These are phyloP conservation scores for Acleris holmiana DNA, from an alignment of 2,888 invertebrate genomes.

Conservation along the genomic window DNA sequence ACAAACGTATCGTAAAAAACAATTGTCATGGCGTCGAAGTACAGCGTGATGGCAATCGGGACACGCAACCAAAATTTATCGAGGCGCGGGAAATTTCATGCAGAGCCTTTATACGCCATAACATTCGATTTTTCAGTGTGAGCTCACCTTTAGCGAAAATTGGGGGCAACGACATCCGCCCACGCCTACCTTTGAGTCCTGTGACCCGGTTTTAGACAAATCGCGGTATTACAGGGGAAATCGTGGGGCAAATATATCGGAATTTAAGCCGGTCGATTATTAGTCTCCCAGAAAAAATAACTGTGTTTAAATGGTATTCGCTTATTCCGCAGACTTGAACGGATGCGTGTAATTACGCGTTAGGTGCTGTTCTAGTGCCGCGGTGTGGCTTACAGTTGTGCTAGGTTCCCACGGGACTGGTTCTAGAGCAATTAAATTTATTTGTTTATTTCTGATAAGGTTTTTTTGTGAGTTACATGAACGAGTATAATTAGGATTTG, in stretches of 20 bases:
- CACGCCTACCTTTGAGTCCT: slow-evolving; percentile 27
- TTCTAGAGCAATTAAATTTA: background rate
- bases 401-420: background rate
- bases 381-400: background rate
- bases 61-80: slow-evolving; percentile 30
- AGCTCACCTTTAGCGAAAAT: slow-evolving; percentile 35
- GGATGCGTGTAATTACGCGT: slow-evolving; percentile 5
- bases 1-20: slow-evolving; percentile 37
- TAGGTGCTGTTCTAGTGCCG: background rate
- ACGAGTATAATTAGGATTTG: no score
- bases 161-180: slow-evolving; percentile 32
- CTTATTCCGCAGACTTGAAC: background rate
- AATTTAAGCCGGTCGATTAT: slow-evolving; percentile 2
- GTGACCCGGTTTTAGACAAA: slow-evolving; percentile 33
- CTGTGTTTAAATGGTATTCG: background rate
- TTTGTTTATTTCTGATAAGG: background rate
- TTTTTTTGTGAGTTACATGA: no score
- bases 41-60: slow-evolving; percentile 22
- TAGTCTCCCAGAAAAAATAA: no score
- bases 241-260: slow-evolving; percentile 22
- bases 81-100: slow-evolving; percentile 33
- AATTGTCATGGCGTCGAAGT: slow-evolving; percentile 38
- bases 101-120: slow-evolving; percentile 29
- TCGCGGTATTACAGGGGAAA: slow-evolving; percentile 23
- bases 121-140: slow-evolving; percentile 34